Base-by-base conservation (phyloP, 2,888 invertebrate genomes). In the Pristionchus entomophagus region DNA sequence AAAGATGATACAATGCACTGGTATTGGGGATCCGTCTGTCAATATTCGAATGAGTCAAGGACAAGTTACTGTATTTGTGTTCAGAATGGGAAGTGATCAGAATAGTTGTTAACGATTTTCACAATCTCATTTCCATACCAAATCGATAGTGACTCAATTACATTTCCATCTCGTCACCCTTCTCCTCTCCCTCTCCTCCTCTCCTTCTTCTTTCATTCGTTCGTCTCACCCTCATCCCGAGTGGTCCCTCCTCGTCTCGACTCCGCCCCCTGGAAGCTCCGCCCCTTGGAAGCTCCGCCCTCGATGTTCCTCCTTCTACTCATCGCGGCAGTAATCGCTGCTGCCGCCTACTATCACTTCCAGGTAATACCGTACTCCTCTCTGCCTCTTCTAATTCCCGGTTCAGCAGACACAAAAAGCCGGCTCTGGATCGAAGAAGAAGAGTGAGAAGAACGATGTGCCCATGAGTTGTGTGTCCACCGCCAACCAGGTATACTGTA, bases 301-400 rank as follows among this genome's bases (percentile, higher is more conserved):
- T 49, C 41, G 29, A 77, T 77, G 77, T 49, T 77, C 29, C 26
- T 77, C 77, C 45, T 77, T 17, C 77, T 77, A 41, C 77, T 77
- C 77, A 49, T 77, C 17, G 77, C 77, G 77, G 77, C 77, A 17
- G 49, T 77, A 14, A 35, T 77, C 41, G 77, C 77, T 26, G 49
- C 49, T 19, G 77, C 77, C 49, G 77, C 77, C 29, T 77, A 77
- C 77, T 41, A 49, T 49, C 77, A 77, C 49, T 77, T 77, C 49
- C 77, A 77, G 65, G 65, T 69, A 38, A 26, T 29, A 59, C 59
- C 29, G 59, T 29, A 59, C 26, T 17, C 59, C 59, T 1, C 59
- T 14, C 26, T 14, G n/a, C 59, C 12, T 4, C 12, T 6, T 10
- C 59, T 59, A 59, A 59, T 29, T 29, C 14, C 59, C 59, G 32